Evolutionary conservation across 2,888 invertebrate genomes (phyloP).

Genomic region (Eupithecia inturbata): DNA sequence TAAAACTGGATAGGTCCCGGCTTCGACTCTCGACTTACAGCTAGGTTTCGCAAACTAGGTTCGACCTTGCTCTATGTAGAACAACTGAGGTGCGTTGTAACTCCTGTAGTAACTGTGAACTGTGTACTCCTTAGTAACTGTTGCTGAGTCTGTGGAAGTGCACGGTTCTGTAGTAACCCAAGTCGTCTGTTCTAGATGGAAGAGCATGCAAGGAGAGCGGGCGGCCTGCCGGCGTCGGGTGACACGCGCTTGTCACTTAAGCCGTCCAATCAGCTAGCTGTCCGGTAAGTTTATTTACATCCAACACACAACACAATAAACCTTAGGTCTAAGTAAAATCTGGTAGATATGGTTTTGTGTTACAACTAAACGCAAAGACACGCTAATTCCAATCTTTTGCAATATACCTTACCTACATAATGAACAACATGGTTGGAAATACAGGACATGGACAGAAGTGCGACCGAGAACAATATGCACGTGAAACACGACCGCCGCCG

Average conservation of each 20-base stretch:
- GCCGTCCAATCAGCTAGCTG: conserved; percentile 61
- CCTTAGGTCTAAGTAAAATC: too few species aligned
- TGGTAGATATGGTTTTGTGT: too few species aligned
- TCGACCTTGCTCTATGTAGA: conserved; percentile 45
- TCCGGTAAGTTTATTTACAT: conserved; percentile 64
- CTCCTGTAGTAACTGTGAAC: conserved; percentile 9
- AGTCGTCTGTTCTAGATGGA: conserved; percentile 77
- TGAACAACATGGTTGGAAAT: too few species aligned
- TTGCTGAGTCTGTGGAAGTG: conserved; percentile 17
- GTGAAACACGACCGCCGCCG: too few species aligned
- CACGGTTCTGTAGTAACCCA: conserved; percentile 56
- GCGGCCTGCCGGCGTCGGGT: conserved; percentile 73
- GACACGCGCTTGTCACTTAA: conserved; percentile 69
- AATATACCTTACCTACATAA: too few species aligned
- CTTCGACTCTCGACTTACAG: background rate
- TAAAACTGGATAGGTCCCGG: background rate
- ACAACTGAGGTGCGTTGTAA: conserved; percentile 48
- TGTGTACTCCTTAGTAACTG: conserved; percentile 20
- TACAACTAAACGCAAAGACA: too few species aligned
- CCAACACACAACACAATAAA: conserved; percentile 16
- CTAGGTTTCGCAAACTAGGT: conserved; percentile 29
- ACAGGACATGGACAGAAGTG: too few species aligned
- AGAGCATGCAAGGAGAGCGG: conserved; percentile 71
- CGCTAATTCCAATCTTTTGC: too few species aligned
- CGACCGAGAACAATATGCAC: too few species aligned